Percentiles rank a stretch among this genome's conserved stretches.
These are phyloP conservation scores for Alviniconcha marisindica DNA, from an alignment of 1,140 invertebrate species.

Conservation along the genomic window DNA sequence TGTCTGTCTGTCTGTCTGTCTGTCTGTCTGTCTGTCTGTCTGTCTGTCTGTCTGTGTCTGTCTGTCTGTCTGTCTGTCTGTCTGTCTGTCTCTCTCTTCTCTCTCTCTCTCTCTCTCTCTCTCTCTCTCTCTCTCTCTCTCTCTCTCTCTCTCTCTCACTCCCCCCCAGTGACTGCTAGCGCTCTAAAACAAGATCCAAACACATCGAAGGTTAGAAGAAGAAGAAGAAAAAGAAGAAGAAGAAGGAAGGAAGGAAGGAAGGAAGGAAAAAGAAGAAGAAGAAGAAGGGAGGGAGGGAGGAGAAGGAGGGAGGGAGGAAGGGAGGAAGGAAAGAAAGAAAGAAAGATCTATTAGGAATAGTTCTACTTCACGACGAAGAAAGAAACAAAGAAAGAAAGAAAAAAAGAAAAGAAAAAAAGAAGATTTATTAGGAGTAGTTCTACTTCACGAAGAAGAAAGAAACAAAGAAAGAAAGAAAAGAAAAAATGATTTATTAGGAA, in stretches of 20 bases:
- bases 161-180: too few species aligned
- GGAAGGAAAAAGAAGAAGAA: not conserved
- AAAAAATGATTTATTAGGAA: too few species aligned
- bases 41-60: conserved; percentile 17
- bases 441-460: not conserved
- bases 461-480: not conserved
- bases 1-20: not conserved
- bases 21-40: conserved; percentile 22
- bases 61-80: not conserved
- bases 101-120: too few species aligned
- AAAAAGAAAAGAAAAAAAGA: not conserved
- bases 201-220: too few species aligned
- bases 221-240: not conserved
- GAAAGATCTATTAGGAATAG: not conserved
- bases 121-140: too few species aligned
- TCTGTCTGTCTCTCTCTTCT: too few species aligned
- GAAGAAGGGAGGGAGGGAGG: too few species aligned
- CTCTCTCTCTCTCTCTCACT: not conserved
- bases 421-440: not conserved
- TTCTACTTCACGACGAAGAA: not conserved
- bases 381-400: not conserved
- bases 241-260: not conserved
- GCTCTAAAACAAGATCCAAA: too few species aligned
- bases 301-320: not conserved
- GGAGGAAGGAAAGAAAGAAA: not conserved